phyloP scores from a whole-genome alignment of 2,888 invertebrate genomes.

The Monopis laevigella region DNA sequence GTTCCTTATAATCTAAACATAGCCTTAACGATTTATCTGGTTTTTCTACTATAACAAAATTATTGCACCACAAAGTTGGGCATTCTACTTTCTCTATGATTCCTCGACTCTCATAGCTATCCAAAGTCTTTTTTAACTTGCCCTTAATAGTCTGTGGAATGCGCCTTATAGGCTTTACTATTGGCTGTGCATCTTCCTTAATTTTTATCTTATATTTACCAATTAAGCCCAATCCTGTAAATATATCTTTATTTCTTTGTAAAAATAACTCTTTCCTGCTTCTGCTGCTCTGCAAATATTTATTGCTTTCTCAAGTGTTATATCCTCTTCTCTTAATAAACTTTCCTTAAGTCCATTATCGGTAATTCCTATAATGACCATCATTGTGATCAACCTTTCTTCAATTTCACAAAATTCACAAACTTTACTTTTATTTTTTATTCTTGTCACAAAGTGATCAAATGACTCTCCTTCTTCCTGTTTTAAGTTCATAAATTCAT shows the following conservation, averaged over 20 bases:
- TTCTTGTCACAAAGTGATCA: no score
- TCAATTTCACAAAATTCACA: no score
- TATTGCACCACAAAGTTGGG: slow-evolving; percentile 18
- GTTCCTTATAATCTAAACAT: slow-evolving; percentile 24
- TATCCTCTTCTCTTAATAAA: no score
- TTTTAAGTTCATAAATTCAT: no score
- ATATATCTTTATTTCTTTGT: neutral
- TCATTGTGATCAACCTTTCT: no score
- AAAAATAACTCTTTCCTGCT: no score
- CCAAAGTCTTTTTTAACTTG: slow-evolving; percentile 13
- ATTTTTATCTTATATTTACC: neutral
- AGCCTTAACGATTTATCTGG: slow-evolving; percentile 22
- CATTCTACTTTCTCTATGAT: slow-evolving; percentile 17
- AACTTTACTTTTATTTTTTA: no score
- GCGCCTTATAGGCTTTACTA: slow-evolving; percentile 16
- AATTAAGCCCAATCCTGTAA: neutral
- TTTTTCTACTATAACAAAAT: slow-evolving; percentile 25
- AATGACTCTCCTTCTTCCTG: no score
- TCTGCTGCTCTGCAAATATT: no score
- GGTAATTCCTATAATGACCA: no score
- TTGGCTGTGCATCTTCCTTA: slow-evolving; percentile 2
- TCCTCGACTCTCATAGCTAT: slow-evolving; percentile 14
- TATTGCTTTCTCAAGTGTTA: no score
- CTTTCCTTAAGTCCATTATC: no score
- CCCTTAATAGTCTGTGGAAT: slow-evolving; percentile 12